These are phyloP conservation scores for Pseudomugil gertrudae DNA, from an alignment of 2,797 vertebrate species.

Conservation along the genomic window DNA sequence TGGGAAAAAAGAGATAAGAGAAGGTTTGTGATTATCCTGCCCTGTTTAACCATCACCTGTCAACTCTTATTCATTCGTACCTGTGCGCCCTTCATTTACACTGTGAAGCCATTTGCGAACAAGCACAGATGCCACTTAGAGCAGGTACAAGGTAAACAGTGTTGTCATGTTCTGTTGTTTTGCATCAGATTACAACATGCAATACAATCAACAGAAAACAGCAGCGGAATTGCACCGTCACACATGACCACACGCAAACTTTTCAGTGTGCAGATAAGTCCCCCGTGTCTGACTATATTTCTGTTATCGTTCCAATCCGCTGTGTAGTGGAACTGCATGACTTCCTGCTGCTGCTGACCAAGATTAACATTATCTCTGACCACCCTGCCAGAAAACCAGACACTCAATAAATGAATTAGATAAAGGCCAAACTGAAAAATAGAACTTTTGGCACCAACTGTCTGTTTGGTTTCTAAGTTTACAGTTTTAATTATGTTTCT, in stretches of 20 bases:
- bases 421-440: conserved; percentile 67
- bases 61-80: conserved; percentile 20
- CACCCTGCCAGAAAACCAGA: conserved; percentile 77
- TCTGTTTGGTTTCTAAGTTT: conserved; percentile 57
- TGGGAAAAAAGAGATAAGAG: conserved; percentile 52
- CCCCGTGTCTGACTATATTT: conserved; percentile 69
- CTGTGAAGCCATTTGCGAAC: conserved; percentile 7
- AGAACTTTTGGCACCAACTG: conserved; percentile 61
- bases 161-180: conserved; percentile 18
- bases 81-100: conserved; percentile 39
- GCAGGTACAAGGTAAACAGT: not conserved
- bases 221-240: conserved; percentile 61
- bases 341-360: conserved; percentile 77
- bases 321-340: conserved; percentile 72
- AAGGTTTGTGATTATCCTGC: conserved; percentile 62
- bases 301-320: conserved; percentile 72
- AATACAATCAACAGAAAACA: conserved; percentile 62
- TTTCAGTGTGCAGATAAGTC: conserved; percentile 71
- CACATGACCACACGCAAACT: conserved; percentile 73
- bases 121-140: not conserved
- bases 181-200: conserved; percentile 32
- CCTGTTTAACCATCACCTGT: conserved; percentile 40
- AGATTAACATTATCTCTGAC: conserved; percentile 83
- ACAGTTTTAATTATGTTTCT: conserved; percentile 56
- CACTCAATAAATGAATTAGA: conserved; percentile 75